Percentiles rank a stretch among this genome's conserved stretches.
Evolutionary conservation across 1,140 invertebrate species (phyloP).

Genomic region (Littorina saxatilis): DNA sequence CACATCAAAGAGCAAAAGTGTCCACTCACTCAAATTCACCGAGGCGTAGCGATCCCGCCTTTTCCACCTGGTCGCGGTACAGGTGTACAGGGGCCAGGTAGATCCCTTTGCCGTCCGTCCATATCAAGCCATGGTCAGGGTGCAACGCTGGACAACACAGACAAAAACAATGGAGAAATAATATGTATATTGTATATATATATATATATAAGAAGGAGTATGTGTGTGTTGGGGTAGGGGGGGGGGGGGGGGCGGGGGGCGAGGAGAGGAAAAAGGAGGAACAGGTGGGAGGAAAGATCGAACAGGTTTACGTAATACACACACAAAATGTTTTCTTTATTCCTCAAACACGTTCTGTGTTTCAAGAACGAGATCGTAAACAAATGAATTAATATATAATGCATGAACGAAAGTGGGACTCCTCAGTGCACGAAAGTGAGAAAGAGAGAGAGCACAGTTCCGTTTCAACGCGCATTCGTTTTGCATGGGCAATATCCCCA

Average conservation of each 20-base stretch:
- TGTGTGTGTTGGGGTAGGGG: background rate
- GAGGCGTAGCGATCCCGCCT: constrained; percentile 52
- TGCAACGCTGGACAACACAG: constrained; percentile 56
- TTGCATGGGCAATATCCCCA: too few species aligned
- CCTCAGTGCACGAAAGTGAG: too few species aligned
- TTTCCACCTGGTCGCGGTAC: constrained; percentile 50
- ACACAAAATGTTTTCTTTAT: too few species aligned
- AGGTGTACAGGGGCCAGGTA: constrained; percentile 54
- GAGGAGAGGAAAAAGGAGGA: background rate
- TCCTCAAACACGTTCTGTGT: too few species aligned
- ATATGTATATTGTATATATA: too few species aligned
- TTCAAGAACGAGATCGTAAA: too few species aligned
- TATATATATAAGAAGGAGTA: background rate
- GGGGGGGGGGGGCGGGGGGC: background rate
- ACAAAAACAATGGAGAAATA: background rate
- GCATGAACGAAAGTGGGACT: too few species aligned
- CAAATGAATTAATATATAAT: too few species aligned
- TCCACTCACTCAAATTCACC: constrained; percentile 67
- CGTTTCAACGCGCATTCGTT: too few species aligned
- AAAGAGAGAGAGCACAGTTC: too few species aligned
- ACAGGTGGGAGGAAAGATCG: background rate
- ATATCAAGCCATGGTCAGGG: constrained; percentile 61
- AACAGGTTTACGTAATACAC: too few species aligned
- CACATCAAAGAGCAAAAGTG: background rate
- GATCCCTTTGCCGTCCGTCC: constrained; percentile 63